phyloP scores from a whole-genome alignment of 1,140 invertebrate species.

The Drosophila elegans region DNA sequence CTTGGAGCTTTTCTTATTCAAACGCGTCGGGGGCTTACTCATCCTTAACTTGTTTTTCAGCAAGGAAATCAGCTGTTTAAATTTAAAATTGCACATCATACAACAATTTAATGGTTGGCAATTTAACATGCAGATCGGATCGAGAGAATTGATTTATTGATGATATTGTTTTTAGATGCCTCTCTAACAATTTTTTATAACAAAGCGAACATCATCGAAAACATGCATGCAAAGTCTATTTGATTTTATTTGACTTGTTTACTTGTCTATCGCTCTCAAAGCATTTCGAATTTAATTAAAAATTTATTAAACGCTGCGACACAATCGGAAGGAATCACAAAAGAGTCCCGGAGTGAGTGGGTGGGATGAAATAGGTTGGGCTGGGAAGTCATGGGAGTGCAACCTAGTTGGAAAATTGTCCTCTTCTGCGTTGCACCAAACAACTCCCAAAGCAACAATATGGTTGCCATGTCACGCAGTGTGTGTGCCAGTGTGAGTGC shows the following conservation, averaged over 20 bases:
- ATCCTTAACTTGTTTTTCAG: background rate
- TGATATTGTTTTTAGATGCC: too few species aligned
- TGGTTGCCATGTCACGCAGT: constrained; percentile 42
- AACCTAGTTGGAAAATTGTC: constrained; percentile 46
- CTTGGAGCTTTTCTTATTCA: constrained; percentile 9
- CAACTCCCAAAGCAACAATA: constrained; percentile 61
- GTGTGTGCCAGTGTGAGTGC: constrained; percentile 31
- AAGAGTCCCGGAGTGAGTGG: background rate
- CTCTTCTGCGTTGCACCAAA: constrained; percentile 20
- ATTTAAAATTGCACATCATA: background rate
- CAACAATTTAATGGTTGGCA: too few species aligned
- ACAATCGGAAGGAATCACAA: constrained; percentile 10
- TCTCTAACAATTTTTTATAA: too few species aligned
- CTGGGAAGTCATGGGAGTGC: constrained; percentile 1
- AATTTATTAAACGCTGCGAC: constrained; percentile 60
- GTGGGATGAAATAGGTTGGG: background rate
- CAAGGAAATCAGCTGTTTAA: background rate
- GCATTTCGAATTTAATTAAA: constrained; percentile 61
- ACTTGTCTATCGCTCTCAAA: constrained; percentile 43
- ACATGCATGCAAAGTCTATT: too few species aligned
- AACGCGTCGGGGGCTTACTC: constrained; percentile 15
- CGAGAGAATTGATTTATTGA: too few species aligned
- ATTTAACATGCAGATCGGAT: too few species aligned
- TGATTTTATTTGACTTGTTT: background rate
- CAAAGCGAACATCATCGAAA: too few species aligned